Percentiles rank a stretch among this genome's conserved stretches.
phyloP scores from a whole-genome alignment of 2,797 vertebrate species.

The Propithecus deckenii region DNA sequence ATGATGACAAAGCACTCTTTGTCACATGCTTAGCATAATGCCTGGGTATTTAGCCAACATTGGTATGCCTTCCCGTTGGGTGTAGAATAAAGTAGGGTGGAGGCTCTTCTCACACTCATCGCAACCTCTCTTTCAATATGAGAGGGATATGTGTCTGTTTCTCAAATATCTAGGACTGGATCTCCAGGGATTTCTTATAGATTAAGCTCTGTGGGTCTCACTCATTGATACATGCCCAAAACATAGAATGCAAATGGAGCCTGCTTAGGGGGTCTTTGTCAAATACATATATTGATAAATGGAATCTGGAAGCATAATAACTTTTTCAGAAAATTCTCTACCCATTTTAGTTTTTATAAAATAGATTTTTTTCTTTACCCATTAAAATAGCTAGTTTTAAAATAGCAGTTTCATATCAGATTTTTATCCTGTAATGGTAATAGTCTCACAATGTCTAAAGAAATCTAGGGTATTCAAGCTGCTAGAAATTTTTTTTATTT shows the following conservation, averaged over 20 bases:
- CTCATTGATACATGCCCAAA: background rate
- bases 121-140: background rate
- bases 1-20: background rate
- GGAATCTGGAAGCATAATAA: background rate
- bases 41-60: background rate
- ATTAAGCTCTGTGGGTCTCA: background rate
- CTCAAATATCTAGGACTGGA: background rate
- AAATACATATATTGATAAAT: background rate
- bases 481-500: background rate
- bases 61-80: background rate
- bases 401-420: constrained; percentile 65
- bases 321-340: background rate
- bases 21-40: too few relatives aligned
- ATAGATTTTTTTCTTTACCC: background rate
- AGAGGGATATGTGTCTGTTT: accelerated
- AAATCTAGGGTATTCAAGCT: constrained; percentile 31
- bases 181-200: background rate
- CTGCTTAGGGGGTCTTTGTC: background rate
- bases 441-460: constrained; percentile 46
- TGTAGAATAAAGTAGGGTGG: background rate
- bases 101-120: background rate
- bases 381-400: constrained; percentile 57
- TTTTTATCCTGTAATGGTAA: constrained; percentile 63
- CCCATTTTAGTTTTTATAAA: background rate
- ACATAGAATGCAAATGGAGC: background rate